A percentile compares a stretch with the other conserved stretches of the same genome.
Conservation (phyloP, 2,113 vertebrate genomes). For the Callipepla californica region DNA sequence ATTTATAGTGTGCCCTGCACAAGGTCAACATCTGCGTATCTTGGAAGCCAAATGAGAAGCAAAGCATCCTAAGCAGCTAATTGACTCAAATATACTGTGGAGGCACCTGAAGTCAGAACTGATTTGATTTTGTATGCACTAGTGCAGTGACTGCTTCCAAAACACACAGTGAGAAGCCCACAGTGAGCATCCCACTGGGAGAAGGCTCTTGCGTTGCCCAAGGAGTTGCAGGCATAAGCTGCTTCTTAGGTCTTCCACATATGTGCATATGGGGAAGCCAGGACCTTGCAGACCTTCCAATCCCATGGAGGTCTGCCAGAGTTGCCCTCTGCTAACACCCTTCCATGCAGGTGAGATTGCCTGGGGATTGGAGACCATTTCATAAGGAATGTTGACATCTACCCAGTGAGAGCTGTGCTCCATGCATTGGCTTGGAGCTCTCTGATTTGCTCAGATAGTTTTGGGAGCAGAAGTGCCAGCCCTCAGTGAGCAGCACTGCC, state of each 20-base stretch:
- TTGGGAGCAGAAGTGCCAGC: neutral
- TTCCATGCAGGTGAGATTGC: rapidly evolving
- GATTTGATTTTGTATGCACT: neutral
- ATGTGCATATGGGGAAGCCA: neutral
- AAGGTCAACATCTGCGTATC: neutral
- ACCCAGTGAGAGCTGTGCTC: neutral
- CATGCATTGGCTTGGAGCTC: neutral
- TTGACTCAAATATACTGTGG: neutral
- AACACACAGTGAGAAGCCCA: neutral
- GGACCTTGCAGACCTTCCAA: neutral
- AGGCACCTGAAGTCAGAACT: neutral
- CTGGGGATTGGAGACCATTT: neutral
- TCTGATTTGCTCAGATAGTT: neutral
- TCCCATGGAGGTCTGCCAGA: neutral
- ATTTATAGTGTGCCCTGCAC: neutral
- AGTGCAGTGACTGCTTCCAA: neutral
- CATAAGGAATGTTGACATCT: neutral
- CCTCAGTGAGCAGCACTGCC: rapidly evolving
- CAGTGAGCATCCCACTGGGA: neutral
- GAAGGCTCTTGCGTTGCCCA: neutral
- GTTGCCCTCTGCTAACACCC: neutral
- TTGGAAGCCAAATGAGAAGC: neutral
- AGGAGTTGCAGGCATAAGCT: neutral
- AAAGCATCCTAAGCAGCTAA: neutral
- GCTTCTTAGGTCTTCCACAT: neutral